Evolutionary conservation across 2,888 invertebrate genomes (phyloP), one percentile per base, ranked within the genome.

Genomic region (Stenolophus ochropezus): DNA sequence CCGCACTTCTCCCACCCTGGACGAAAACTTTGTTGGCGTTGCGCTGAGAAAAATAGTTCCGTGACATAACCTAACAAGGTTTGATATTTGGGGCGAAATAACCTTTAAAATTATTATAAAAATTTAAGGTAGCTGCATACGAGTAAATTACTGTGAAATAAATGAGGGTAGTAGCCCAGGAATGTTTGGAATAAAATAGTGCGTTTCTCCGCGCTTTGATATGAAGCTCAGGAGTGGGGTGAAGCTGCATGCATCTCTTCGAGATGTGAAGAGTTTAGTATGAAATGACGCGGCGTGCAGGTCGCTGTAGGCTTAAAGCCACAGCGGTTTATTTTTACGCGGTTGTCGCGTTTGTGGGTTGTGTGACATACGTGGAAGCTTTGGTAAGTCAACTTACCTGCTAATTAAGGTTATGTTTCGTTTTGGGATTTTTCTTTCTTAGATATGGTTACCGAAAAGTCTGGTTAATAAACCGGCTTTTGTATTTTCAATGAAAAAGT

Each of bases 231-330:
- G 18, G 18, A 69, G 65, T 69, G 65, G 65, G 65, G 65, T 33
- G 4, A 69, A 33, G 8, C 18, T 4, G 33, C 33, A 69, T 69
- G 65, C 18, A 69, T 69, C 65, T 69, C 11, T 16, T 11, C 6
- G 11, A 33, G 33, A 61, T 61, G 61, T 56, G 5, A 20, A 11
- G 27, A 65, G 5, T 33, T 69, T 61, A 69, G 65, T 69, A 69
- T 69, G 65, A 69, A 69, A 69, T 69, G 65, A 20, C 65, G 16
- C 65, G 33, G 18, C 65, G 20, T 18, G 5, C 33, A 16, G 16
- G 8, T 16, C 65, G 65, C n/a, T 69, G 65, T 11, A 27, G 65
- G 65, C 65, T 33, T 0, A 69, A 69, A 42, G 65, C 65, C 65
- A 4, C 65, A 16, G 16, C 33, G 16, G 27, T 69, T 69, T 33